phyloP scores from a whole-genome alignment of 2,888 invertebrate genomes.

The Fragum whitleyi region DNA sequence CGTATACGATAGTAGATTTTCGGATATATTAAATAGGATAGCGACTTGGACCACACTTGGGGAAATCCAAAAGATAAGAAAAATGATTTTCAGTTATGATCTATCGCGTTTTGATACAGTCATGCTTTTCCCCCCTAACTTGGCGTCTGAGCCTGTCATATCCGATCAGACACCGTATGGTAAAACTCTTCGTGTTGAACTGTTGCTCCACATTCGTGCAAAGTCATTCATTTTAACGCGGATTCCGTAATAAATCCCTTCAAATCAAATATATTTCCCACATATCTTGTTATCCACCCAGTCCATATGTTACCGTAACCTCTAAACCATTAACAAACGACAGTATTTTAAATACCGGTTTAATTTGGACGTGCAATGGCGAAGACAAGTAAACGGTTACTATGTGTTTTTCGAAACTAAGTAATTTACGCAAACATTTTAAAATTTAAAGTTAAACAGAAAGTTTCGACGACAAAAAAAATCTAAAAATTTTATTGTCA shows the following conservation, averaged over 20 bases:
- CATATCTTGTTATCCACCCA: not conserved
- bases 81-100: slow-evolving; percentile 66
- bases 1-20: not conserved
- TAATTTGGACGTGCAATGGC: too few species aligned
- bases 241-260: not conserved
- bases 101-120: slow-evolving; percentile 64
- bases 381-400: too few species aligned
- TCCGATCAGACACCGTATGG: slow-evolving; percentile 28
- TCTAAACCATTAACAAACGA: too few species aligned
- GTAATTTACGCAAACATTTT: too few species aligned
- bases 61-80: slow-evolving; percentile 60
- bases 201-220: slow-evolving; percentile 13
- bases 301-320: not conserved
- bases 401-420: too few species aligned
- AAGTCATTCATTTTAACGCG: slow-evolving; percentile 30
- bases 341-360: too few species aligned
- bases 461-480: too few species aligned
- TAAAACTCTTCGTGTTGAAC: slow-evolving; percentile 10
- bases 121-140: slow-evolving; percentile 31
- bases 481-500: too few species aligned
- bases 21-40: slow-evolving; percentile 21
- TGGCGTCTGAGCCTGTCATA: slow-evolving; percentile 37
- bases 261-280: not conserved
- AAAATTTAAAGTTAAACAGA: too few species aligned
- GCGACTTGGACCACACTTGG: slow-evolving; percentile 61